Evolutionary conservation across 2,113 vertebrate genomes (phyloP), one percentile per base, ranked within the genome.

Genomic region (Chaenogobius annularis): DNA sequence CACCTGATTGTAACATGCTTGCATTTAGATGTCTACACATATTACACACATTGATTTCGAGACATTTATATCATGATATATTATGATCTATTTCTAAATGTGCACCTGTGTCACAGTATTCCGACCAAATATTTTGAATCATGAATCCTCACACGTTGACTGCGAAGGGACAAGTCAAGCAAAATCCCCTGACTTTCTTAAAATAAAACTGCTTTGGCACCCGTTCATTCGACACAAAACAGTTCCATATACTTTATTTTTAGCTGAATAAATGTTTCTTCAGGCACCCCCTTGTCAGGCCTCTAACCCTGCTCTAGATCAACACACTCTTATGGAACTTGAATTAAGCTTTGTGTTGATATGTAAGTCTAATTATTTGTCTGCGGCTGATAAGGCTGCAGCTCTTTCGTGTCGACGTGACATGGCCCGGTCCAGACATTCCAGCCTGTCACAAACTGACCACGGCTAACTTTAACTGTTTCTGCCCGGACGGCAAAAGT

Each of bases 381-480:
- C 61, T 63, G 61, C 40, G 20, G 61, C 61, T 43, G 61, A 63
- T 63, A 63, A 63, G 35, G 17, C 37, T 43, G 35, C 3, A 63
- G 17, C 43, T 10, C 61, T 40, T 55, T 11, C 40, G 61, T 63
- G 61, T 63, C 61, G 40, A 50, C 48, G 44, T 56, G 74, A 52
- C 63, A 74, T 9, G 61, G 44, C 13, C 20, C 7, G 50, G 20
- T 15, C 5, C 23, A 11, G 17, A 20, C 75, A 68, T 74, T 80
- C 73, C 77, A 75, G 69, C 44, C 72, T 37, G 64, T 72, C 59
- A 80, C 44, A 59, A 35, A 26, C 70, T 74, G 55, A 79, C 83
- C 85, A 47, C 73, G 37, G 75, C 82, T 72, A 90, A 83, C 70
- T 81, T 66, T 10, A 75, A 58, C 73, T 48, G 58, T 78, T 73